These are phyloP conservation scores for Muricea muricata DNA, from an alignment of 92 coral and sea anemone genomes.

Conservation along the genomic window DNA sequence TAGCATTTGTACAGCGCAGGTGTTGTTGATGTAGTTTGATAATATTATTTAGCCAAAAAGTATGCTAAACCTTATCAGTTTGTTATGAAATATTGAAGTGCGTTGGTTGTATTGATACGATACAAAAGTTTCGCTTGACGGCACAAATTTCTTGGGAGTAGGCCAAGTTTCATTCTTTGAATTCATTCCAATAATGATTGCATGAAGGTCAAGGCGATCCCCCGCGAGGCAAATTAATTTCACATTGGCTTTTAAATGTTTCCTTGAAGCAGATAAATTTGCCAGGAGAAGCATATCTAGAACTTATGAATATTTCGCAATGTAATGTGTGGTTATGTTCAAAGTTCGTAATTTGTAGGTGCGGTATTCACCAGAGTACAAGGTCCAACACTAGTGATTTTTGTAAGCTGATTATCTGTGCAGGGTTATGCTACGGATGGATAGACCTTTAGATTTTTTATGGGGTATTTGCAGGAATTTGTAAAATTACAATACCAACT, in stretches of 20 bases:
- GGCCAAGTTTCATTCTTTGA: background rate
- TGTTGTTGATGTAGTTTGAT: background rate
- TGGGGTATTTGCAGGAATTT: no score
- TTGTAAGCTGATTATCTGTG: no score
- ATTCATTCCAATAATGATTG: background rate
- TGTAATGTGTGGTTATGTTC: constrained; percentile 4
- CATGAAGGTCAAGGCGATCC: background rate
- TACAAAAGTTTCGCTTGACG: background rate
- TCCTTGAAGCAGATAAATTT: background rate
- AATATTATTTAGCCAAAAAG: background rate
- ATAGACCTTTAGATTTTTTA: no score
- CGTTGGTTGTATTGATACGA: background rate
- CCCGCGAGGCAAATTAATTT: background rate
- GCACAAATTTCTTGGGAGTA: background rate
- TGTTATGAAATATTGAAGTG: background rate
- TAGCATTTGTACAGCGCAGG: background rate
- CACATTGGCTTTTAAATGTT: background rate
- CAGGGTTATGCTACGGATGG: no score
- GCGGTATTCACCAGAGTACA: constrained; percentile 2
- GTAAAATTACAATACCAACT: no score
- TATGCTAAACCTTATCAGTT: background rate
- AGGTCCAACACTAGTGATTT: constrained; percentile 50
- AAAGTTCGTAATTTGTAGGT: constrained; percentile 13
- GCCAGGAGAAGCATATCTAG: background rate
- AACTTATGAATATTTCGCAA: constrained; percentile 8